These are phyloP conservation scores for Acromyrmex heyeri DNA, from an alignment of 1,140 invertebrate species.

Conservation along the genomic window DNA sequence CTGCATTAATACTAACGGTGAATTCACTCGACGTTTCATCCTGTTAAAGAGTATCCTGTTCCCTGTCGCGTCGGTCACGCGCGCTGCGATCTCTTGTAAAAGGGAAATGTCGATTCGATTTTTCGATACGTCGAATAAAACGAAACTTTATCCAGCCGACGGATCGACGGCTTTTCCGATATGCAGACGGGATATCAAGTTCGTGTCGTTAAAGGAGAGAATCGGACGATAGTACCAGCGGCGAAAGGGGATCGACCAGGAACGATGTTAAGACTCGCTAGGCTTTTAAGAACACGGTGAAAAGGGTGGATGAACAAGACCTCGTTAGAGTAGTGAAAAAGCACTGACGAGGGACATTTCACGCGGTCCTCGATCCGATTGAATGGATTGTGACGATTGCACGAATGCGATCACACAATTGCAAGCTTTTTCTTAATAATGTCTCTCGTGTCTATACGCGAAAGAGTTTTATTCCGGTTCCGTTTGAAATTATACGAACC, in stretches of 20 bases:
- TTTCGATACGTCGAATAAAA: constrained; percentile 37
- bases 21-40: constrained; percentile 1
- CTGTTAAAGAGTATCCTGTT: constrained; percentile 18
- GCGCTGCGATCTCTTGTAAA: neutral
- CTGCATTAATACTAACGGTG: constrained; percentile 30
- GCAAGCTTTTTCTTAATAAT: neutral
- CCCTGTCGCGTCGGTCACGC: neutral
- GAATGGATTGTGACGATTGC: neutral
- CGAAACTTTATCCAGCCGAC: constrained; percentile 27
- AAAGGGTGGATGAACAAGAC: constrained; percentile 64
- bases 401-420: neutral
- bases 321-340: constrained; percentile 65
- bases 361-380: neutral
- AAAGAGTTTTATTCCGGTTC: neutral
- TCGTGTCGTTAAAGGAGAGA: constrained; percentile 12
- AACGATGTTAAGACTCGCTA: constrained; percentile 19
- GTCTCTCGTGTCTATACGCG: too few species aligned
- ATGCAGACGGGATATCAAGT: constrained; percentile 55
- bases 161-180: constrained; percentile 50
- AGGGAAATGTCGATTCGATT: constrained; percentile 32
- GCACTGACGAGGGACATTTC: constrained; percentile 48
- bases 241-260: neutral
- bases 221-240: neutral
- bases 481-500: neutral
- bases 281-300: constrained; percentile 40